A percentile compares a stretch with the other conserved stretches of the same genome.
phyloP scores from a whole-genome alignment of 2,888 invertebrate genomes.

The Cetonia aurata region DNA sequence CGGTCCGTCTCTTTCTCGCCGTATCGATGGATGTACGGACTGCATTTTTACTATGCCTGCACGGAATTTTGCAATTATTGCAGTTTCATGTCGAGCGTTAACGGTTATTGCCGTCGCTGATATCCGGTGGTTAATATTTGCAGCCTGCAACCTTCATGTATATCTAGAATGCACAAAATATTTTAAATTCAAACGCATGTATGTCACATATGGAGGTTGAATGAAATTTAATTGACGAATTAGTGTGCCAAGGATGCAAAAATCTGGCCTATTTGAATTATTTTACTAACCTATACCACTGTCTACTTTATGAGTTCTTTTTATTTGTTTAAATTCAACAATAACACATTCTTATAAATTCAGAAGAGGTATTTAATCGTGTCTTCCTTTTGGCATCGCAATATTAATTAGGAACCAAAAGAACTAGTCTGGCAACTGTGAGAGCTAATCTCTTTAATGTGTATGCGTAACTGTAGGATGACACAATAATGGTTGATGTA shows the following conservation, averaged over 20 bases:
- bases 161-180: neutral
- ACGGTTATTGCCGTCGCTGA: constrained; percentile 2
- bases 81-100: constrained; percentile 18
- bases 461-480: no score
- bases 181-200: neutral
- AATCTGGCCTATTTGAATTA: no score
- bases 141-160: neutral
- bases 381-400: no score
- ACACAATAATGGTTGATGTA: no score
- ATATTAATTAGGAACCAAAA: no score
- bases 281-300: no score
- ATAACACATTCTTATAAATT: no score
- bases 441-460: no score
- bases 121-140: constrained; percentile 7
- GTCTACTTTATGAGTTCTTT: no score
- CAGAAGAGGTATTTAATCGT: no score
- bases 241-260: neutral
- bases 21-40: constrained; percentile 27
- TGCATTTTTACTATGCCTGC: constrained; percentile 47
- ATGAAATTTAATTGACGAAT: constrained; percentile 1
- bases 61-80: constrained; percentile 49
- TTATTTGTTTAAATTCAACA: no score
- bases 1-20: constrained; percentile 45
- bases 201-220: neutral
- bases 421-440: no score